Conservation (phyloP, 2,888 invertebrate genomes). For the Drosophila birchii region DNA sequence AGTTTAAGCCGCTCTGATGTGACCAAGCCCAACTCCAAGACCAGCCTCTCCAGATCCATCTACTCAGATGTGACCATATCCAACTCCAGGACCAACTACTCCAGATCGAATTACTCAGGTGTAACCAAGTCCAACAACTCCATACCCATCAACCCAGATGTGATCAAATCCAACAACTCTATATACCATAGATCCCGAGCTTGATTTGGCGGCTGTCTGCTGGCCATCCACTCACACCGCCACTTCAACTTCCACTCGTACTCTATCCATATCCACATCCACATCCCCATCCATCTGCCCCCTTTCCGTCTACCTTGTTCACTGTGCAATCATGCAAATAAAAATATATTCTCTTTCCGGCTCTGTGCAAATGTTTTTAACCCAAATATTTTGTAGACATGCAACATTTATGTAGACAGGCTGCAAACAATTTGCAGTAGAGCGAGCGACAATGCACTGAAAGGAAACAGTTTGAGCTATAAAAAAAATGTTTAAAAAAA, state of each 20-base stretch:
- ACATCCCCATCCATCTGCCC: conserved; percentile 9
- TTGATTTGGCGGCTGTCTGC: conserved; percentile 10
- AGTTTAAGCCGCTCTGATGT: neutral
- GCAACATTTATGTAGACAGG: conserved; percentile 68
- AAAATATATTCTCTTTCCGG: conserved; percentile 60
- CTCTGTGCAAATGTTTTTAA: conserved; percentile 70
- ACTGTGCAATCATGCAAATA: conserved; percentile 79
- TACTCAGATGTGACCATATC: neutral
- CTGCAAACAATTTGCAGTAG: conserved; percentile 53
- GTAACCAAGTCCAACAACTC: neutral
- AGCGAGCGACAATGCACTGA: conserved; percentile 12
- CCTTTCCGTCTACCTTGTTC: conserved; percentile 21
- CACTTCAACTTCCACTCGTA: neutral
- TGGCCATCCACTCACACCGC: neutral
- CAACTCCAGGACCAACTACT: neutral
- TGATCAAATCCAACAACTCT: neutral
- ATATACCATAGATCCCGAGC: neutral
- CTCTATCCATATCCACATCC: neutral
- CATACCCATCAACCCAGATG: neutral
- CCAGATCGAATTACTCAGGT: neutral
- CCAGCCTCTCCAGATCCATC: neutral
- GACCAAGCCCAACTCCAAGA: neutral
- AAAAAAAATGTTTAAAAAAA: neutral
- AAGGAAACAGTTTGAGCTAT: neutral
- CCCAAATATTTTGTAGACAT: conserved; percentile 81